These are phyloP conservation scores for Gallinago undulata DNA, from an alignment of 2,113 vertebrate species.

Conservation along the genomic window DNA sequence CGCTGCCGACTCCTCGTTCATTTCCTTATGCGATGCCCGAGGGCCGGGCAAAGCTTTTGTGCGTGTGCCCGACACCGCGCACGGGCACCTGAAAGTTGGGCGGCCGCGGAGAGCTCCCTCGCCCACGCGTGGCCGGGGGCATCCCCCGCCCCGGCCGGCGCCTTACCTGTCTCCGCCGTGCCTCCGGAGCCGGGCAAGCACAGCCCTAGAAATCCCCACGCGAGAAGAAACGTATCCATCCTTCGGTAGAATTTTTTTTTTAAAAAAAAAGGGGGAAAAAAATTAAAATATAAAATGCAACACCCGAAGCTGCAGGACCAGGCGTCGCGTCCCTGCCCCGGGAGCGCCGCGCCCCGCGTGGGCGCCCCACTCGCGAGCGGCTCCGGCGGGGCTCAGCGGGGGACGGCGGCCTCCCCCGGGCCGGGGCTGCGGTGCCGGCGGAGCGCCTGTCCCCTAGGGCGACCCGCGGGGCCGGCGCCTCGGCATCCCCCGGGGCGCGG, in stretches of 20 bases:
- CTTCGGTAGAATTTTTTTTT: neutral
- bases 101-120: neutral
- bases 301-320: neutral
- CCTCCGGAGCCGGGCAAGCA: conserved; percentile 72
- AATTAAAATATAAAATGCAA: neutral
- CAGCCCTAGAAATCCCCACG: conserved; percentile 84
- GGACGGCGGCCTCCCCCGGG: neutral
- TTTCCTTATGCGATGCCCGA: neutral
- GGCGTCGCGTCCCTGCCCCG: neutral
- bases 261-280: neutral
- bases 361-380: neutral
- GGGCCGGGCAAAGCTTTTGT: neutral
- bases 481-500: neutral
- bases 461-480: neutral
- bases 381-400: neutral
- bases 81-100: neutral
- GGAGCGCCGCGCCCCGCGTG: neutral
- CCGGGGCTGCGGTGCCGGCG: neutral
- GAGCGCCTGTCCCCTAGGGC: neutral
- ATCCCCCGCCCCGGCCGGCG: neutral
- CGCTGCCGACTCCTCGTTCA: neutral
- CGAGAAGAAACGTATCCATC: conserved; percentile 86
- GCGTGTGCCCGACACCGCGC: neutral
- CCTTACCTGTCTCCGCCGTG: conserved; percentile 85
- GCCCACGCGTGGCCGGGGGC: neutral